Evolutionary conservation across 2,797 vertebrate species (phyloP).

Genomic region (Lagodon rhomboides): DNA sequence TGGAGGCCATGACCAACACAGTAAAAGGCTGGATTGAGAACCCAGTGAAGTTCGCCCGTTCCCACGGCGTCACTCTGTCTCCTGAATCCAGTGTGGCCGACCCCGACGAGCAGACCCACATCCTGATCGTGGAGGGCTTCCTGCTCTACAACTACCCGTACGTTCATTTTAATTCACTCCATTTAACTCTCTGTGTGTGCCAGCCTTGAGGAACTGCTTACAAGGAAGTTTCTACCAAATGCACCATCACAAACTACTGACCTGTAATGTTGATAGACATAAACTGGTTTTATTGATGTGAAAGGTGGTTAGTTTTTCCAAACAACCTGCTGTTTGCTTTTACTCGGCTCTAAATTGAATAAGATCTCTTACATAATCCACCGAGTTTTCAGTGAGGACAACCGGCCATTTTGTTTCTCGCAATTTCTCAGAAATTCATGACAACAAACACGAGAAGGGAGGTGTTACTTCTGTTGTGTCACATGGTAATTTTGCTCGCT

Average conservation of each 20-base stretch:
- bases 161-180: constrained; percentile 24
- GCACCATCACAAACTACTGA: not conserved
- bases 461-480: not conserved
- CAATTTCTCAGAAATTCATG: constrained; percentile 6
- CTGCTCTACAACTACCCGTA: constrained; percentile 95
- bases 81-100: constrained; percentile 67
- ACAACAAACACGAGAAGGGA: not conserved
- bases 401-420: not conserved
- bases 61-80: constrained; percentile 88
- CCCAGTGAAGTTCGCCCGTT: constrained; percentile 93
- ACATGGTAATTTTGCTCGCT: not conserved
- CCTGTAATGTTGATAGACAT: not conserved
- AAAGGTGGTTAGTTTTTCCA: not conserved
- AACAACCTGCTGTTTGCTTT: not conserved
- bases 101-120: constrained; percentile 85
- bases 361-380: not conserved
- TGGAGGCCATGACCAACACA: constrained; percentile 96
- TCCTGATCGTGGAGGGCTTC: constrained; percentile 95
- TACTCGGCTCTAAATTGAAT: not conserved
- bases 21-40: constrained; percentile 92
- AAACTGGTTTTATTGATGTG: not conserved
- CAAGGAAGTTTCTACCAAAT: not conserved
- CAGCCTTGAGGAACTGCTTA: not conserved
- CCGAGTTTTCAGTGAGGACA: not conserved
- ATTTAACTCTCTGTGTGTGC: not conserved